phyloP scores from a whole-genome alignment of 2,888 invertebrate species.

The Andrena bicolor region DNA sequence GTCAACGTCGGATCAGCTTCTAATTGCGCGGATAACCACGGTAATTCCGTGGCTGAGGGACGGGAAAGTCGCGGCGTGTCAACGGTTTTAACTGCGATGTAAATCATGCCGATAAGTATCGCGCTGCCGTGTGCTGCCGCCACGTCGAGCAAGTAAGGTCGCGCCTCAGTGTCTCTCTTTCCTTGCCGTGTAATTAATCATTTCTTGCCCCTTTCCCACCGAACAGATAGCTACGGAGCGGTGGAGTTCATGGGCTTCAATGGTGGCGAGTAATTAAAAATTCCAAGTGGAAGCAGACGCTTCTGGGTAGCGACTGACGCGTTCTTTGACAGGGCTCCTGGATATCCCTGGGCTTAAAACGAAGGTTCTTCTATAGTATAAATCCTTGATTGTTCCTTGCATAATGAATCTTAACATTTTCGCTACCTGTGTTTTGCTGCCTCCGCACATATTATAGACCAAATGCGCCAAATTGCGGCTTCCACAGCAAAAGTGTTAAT shows the following conservation, averaged over 20 bases:
- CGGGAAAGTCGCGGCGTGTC: constrained; percentile 63
- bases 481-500: too few species aligned
- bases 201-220: constrained; percentile 46
- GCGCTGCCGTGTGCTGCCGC: constrained; percentile 54
- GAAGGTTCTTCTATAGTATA: too few species aligned
- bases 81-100: constrained; percentile 74
- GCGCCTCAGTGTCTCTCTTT: constrained; percentile 48
- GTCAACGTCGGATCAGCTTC: constrained; percentile 28
- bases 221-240: neutral
- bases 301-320: neutral
- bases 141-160: constrained; percentile 60
- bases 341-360: too few species aligned
- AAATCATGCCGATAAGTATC: constrained; percentile 78
- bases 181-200: constrained; percentile 72
- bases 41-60: constrained; percentile 42
- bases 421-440: too few species aligned
- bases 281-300: neutral
- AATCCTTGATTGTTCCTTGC: too few species aligned
- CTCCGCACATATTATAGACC: too few species aligned
- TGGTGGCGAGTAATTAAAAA: neutral
- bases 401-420: too few species aligned
- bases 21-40: constrained; percentile 61
- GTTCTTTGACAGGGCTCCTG: neutral
- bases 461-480: too few species aligned
- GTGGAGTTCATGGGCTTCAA: neutral